phyloP scores from a whole-genome alignment of 30 jellyfish, hydroid and myxozoan species.

The Hydra vulgaris region DNA sequence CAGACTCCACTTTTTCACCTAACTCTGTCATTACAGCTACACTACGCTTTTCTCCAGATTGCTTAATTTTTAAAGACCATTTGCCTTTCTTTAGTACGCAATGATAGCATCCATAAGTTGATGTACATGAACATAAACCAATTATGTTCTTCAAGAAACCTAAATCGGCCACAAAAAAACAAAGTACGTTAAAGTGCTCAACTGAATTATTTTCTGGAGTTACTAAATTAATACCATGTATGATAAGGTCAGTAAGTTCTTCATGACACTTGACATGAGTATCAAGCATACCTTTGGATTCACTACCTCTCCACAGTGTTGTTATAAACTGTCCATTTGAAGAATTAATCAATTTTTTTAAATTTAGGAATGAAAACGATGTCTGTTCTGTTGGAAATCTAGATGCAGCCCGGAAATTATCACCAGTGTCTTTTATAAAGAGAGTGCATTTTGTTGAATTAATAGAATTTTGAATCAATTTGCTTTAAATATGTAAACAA shows the following conservation, averaged over 20 bases:
- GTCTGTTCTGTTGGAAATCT: slow-evolving; percentile 17
- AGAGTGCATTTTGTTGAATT: slow-evolving; percentile 3
- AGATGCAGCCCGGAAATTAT: slow-evolving; percentile 11
- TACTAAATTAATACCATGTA: slow-evolving; percentile 15
- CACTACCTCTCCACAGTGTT: slow-evolving; percentile 14
- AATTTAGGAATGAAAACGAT: slow-evolving; percentile 8
- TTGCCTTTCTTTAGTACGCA: neutral
- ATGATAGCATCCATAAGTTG: slow-evolving; percentile 14
- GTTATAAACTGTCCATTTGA: slow-evolving; percentile 21
- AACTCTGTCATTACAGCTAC: neutral
- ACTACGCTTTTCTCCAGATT: neutral
- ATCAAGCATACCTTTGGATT: neutral
- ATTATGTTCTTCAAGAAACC: slow-evolving; percentile 12
- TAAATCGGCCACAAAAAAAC: slow-evolving; percentile 13
- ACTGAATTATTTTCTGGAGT: neutral
- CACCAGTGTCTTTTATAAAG: slow-evolving; percentile 21
- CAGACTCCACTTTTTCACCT: slow-evolving; percentile 6
- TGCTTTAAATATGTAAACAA: neutral
- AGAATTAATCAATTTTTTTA: neutral
- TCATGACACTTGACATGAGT: neutral
- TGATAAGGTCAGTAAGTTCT: neutral
- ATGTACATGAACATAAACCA: slow-evolving; percentile 24
- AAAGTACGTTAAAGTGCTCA: slow-evolving; percentile 16
- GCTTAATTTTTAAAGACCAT: neutral
- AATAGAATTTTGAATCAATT: neutral